Evolutionary conservation across 2,113 vertebrate genomes (phyloP), one percentile per base, ranked within the genome.

Genomic region (Gymnocephalus cernua): DNA sequence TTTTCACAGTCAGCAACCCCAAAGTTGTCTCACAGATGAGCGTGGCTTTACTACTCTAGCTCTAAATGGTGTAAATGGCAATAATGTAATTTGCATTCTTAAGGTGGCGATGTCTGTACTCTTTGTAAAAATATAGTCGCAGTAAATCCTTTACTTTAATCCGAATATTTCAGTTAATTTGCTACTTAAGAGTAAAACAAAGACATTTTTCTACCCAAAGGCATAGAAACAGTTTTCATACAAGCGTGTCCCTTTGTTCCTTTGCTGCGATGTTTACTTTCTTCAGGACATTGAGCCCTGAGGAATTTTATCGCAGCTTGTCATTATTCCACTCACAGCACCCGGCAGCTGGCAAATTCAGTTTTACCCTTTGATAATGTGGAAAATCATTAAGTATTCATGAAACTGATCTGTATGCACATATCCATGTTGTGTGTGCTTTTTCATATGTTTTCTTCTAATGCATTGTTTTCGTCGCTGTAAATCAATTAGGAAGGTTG

Each of bases 361-460:
- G 77, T 88, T 89, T 86, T 86, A 81, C 83, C 88, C 88, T 93
- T 93, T 94, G 91, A 93, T 94, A 93, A 89, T 89, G 87, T 87
- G 87, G 59, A 90, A 84, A 83, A 90, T 80, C 89, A 91, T 93
- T 84, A 93, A 93, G 86, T 91, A 94, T 94, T 94, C 89, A 93
- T 94, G 89, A 79, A 88, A 59, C 84, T 45, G 77, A 86, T 86
- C 71, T 84, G 83, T 78, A 90, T 90, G 87, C 79, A 62, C 80
- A 77, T 69, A 79, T 62, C 66, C 41, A 68, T 86, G 90, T 90
- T 84, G 57, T 29, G 50, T 82, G 73, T 74, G 78, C 38, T 64
- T 66, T 82, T 86, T 86, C 12, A 48, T 58, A 67, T 79, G 58
- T 90, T 79, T 75, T 57, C 35, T 72, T 69, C 75, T 71, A 32